Conservation (phyloP, 2,888 invertebrate species). For the Ormyrus rosae region DNA sequence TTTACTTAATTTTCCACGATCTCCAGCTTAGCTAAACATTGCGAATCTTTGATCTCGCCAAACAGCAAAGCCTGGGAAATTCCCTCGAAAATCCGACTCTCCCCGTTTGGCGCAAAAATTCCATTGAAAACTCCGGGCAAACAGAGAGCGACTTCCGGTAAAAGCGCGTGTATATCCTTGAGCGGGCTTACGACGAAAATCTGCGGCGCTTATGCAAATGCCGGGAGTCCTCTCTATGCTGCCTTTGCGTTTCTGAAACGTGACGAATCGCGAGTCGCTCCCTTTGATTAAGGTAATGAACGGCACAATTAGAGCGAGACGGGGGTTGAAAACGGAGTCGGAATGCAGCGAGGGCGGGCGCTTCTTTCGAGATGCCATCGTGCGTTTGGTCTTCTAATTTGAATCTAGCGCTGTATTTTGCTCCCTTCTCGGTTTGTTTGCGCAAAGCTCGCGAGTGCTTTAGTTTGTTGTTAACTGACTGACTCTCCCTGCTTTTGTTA, state of each 20-base stretch:
- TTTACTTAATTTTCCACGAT: too few species aligned
- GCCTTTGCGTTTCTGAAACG: slow-evolving; percentile 55
- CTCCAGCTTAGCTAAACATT: too few species aligned
- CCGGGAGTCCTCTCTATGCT: background rate
- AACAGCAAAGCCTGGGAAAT: too few species aligned
- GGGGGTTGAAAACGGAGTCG: slow-evolving; percentile 7
- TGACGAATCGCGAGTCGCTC: slow-evolving; percentile 62
- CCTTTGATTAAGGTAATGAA: slow-evolving; percentile 70
- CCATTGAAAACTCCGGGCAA: too few species aligned
- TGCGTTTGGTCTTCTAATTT: slow-evolving; percentile 3
- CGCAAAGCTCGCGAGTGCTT: too few species aligned
- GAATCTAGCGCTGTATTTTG: background rate
- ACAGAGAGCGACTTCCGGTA: too few species aligned
- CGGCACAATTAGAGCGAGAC: slow-evolving; percentile 66
- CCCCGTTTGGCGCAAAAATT: too few species aligned
- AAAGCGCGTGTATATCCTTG: too few species aligned
- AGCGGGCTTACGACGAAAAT: slow-evolving; percentile 1
- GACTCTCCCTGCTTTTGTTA: too few species aligned
- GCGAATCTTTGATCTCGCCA: too few species aligned
- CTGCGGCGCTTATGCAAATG: slow-evolving; percentile 41
- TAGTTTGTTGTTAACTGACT: too few species aligned
- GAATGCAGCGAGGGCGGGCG: background rate
- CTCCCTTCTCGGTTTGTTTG: background rate
- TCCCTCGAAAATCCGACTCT: too few species aligned
- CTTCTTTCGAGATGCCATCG: background rate